Percentiles rank a stretch among this genome's conserved stretches.
These are phyloP conservation scores for Zaprionus nigranus DNA, from an alignment of 1,140 invertebrate genomes.

Conservation along the genomic window DNA sequence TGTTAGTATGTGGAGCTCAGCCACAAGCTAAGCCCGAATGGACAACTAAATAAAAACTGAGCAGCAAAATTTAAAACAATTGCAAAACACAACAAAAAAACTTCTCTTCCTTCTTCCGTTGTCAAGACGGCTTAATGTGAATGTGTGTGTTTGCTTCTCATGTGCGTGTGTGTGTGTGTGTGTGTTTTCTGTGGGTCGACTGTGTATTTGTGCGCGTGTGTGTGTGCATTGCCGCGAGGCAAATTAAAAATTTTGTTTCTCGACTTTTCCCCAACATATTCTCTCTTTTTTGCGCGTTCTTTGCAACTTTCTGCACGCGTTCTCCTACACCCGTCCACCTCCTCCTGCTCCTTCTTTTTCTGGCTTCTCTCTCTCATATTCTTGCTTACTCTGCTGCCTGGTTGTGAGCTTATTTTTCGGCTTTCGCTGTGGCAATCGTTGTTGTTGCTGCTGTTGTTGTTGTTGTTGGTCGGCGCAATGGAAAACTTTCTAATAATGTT, in stretches of 20 bases:
- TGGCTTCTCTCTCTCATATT: neutral
- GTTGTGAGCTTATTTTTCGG: constrained; percentile 48
- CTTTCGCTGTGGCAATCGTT: constrained; percentile 23
- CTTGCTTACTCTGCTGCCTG: constrained; percentile 8
- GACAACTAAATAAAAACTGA: constrained; percentile 35
- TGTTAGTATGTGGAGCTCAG: neutral
- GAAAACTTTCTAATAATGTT: constrained; percentile 84
- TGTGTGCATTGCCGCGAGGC: constrained; percentile 67
- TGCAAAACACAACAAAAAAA: neutral
- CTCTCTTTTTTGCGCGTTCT: constrained; percentile 56
- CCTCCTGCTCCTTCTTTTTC: too few species aligned
- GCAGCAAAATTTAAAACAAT: constrained; percentile 55
- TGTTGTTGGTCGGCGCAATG: constrained; percentile 51
- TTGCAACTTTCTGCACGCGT: constrained; percentile 63
- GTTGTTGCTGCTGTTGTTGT: constrained; percentile 34
- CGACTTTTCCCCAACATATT: constrained; percentile 70
- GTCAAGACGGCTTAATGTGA: constrained; percentile 58
- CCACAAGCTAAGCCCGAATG: neutral
- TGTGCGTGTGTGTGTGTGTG: constrained; percentile 25
- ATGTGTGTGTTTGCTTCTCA: constrained; percentile 5
- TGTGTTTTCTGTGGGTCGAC: constrained; percentile 12
- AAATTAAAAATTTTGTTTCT: constrained; percentile 83
- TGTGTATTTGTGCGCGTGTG: constrained; percentile 4
- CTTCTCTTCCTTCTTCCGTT: constrained; percentile 24
- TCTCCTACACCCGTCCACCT: neutral